A percentile compares a stretch with the other conserved stretches of the same genome.
These are phyloP conservation scores for Mizuhopecten yessoensis DNA, from an alignment of 1,140 invertebrate genomes.

Conservation along the genomic window DNA sequence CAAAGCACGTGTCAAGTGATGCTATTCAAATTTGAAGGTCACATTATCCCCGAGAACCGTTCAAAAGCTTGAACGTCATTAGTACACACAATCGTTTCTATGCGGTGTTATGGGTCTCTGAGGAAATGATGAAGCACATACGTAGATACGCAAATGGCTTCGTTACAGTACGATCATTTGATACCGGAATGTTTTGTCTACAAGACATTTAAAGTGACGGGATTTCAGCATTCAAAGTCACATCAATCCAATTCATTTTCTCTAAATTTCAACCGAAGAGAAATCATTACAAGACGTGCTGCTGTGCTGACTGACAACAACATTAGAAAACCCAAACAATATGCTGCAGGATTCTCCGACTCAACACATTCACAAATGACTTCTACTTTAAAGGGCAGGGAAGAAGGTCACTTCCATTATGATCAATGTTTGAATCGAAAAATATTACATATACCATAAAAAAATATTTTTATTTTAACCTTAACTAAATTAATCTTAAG, in stretches of 20 bases:
- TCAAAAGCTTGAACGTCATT: not conserved
- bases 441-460: no score
- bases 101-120: not conserved
- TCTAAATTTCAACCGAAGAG: not conserved
- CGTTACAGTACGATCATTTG: not conserved
- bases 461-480: no score
- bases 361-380: no score
- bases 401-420: no score
- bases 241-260: not conserved
- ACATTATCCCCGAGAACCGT: not conserved
- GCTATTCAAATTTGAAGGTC: not conserved
- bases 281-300: not conserved
- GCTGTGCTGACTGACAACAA: no score
- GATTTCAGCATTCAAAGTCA: not conserved
- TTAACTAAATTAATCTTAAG: no score
- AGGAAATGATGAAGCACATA: not conserved
- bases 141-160: constrained; percentile 7
- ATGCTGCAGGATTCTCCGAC: no score
- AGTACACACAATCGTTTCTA: not conserved
- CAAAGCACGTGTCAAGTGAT: not conserved
- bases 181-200: not conserved
- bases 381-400: no score
- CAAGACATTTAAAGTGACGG: not conserved
- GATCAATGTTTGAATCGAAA: no score
- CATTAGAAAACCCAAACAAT: no score